Conservation (phyloP, 2,888 invertebrate genomes). For the Achlya flavicornis region DNA sequence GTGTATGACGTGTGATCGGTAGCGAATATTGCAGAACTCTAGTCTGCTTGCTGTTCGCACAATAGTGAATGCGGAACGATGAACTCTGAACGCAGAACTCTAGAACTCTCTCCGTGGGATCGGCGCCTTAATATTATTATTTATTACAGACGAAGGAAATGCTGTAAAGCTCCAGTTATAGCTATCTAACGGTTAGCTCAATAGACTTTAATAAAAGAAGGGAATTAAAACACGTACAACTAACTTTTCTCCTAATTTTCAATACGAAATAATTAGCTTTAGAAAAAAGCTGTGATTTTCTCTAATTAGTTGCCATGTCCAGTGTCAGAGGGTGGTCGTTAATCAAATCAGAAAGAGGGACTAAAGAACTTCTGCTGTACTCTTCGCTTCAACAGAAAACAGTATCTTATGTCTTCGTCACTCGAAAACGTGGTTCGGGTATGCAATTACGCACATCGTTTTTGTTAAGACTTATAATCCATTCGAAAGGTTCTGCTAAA, state of each 20-base stretch:
- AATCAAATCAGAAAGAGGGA: conserved; percentile 32
- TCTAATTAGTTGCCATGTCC: conserved; percentile 44
- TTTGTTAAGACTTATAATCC: conserved; percentile 8
- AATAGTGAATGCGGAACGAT: no score
- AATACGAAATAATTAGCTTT: conserved; percentile 28
- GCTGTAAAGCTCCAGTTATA: not conserved
- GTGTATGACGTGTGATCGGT: no score
- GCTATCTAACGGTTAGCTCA: not conserved
- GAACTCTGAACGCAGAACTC: no score
- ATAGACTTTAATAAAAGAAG: not conserved
- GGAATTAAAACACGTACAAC: not conserved
- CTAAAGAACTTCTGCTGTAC: conserved; percentile 24
- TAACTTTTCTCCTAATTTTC: conserved; percentile 19
- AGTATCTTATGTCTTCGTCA: conserved; percentile 30
- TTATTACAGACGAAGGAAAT: not conserved
- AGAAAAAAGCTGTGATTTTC: conserved; percentile 31
- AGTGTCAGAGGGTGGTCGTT: conserved; percentile 29
- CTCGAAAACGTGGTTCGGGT: conserved; percentile 25
- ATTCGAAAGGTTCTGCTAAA: conserved; percentile 13
- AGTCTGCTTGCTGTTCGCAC: no score
- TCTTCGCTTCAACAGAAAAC: conserved; percentile 23
- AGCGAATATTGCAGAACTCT: no score
- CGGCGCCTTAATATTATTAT: no score
- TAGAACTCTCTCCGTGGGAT: no score
- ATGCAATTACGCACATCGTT: conserved; percentile 32